phyloP scores from a whole-genome alignment of 2,113 vertebrate genomes.

The Bagarius yarrelli region DNA sequence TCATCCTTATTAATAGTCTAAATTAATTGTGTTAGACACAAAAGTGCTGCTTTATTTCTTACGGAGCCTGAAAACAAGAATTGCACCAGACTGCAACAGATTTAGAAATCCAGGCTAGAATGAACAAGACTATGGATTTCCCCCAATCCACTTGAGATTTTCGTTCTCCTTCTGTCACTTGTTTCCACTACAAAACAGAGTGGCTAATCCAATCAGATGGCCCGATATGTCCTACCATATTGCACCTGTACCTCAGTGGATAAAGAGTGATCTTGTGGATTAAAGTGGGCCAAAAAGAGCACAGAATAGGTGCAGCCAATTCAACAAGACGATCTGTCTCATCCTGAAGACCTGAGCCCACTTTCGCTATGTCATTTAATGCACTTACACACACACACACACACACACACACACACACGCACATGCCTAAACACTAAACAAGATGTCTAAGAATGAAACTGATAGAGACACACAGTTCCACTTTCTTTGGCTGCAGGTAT shows the following conservation, averaged over 20 bases:
- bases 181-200: constrained; percentile 62
- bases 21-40: constrained; percentile 16
- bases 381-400: constrained; percentile 25
- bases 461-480: background rate
- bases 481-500: background rate
- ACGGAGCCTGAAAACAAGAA: background rate
- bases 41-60: background rate
- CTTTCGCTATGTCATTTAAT: constrained; percentile 60
- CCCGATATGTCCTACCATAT: constrained; percentile 68
- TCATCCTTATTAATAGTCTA: background rate
- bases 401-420: constrained; percentile 14
- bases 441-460: constrained; percentile 39
- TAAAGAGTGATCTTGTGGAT: constrained; percentile 81
- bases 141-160: constrained; percentile 44
- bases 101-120: constrained; percentile 12
- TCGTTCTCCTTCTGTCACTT: constrained; percentile 63
- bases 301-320: constrained; percentile 70
- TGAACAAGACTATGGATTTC: constrained; percentile 1
- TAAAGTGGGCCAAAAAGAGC: constrained; percentile 69
- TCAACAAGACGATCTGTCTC: constrained; percentile 75
- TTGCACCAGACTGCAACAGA: background rate
- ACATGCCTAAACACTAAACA: constrained; percentile 53
- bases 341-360: constrained; percentile 59
- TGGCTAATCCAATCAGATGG: constrained; percentile 73
- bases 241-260: constrained; percentile 67